A percentile compares a stretch with the other conserved stretches of the same genome.
phyloP scores from a whole-genome alignment of 1,140 invertebrate species.

The Metopolophium dirhodum region DNA sequence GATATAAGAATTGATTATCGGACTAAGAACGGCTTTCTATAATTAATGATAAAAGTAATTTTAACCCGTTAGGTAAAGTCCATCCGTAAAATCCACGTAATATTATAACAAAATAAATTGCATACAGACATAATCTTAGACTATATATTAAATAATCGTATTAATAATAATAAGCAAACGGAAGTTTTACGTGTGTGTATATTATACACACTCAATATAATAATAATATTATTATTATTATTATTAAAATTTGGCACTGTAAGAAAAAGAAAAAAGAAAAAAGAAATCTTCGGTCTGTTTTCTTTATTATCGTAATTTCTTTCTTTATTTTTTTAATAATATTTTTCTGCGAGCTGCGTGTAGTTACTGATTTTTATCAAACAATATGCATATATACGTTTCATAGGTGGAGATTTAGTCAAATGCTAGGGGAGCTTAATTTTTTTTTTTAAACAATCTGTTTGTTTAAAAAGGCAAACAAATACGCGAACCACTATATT shows the following conservation, averaged over 20 bases:
- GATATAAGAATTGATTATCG: neutral
- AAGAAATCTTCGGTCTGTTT: neutral
- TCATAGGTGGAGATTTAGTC: neutral
- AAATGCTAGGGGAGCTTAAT: neutral
- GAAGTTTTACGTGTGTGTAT: neutral
- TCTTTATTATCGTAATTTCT: neutral
- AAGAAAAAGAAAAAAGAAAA: neutral
- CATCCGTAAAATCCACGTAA: neutral
- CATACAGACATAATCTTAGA: neutral
- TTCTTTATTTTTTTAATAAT: neutral
- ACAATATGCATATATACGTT: neutral
- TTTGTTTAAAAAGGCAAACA: neutral
- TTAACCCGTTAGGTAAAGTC: neutral
- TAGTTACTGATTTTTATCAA: neutral
- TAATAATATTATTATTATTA: neutral
- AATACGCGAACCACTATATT: neutral
- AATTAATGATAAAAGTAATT: neutral
- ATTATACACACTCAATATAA: neutral
- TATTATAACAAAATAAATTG: neutral
- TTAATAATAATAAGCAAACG: conserved; percentile 8
- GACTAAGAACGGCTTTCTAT: neutral
- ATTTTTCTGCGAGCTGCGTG: neutral
- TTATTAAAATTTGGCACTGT: neutral
- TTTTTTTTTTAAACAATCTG: neutral
- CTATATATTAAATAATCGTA: neutral